phyloP scores from a whole-genome alignment of 2,888 invertebrate species.

The Branchipolynoe longqiensis region DNA sequence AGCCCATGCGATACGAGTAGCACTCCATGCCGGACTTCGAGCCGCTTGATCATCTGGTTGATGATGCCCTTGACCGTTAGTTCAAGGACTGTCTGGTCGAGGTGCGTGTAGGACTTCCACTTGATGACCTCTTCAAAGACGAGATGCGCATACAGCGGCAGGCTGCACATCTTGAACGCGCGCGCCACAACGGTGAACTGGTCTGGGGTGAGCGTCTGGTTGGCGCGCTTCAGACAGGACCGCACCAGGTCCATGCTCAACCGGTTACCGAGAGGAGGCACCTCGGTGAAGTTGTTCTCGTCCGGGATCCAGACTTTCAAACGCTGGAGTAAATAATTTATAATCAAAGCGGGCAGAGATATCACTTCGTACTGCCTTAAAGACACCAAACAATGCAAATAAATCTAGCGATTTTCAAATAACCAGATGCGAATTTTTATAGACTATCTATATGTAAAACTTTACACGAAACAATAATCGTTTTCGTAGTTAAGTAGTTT shows the following conservation, averaged over 20 bases:
- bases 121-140: constrained; percentile 65
- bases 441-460: no score
- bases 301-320: constrained; percentile 19
- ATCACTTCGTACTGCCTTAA: no score
- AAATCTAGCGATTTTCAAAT: no score
- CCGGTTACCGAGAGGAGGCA: constrained; percentile 44
- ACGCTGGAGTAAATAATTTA: neutral
- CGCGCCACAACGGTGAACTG: constrained; percentile 57
- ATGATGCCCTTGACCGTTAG: constrained; percentile 61
- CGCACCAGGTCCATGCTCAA: constrained; percentile 55
- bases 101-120: constrained; percentile 67
- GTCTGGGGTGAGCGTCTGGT: constrained; percentile 40
- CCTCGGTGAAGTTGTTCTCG: constrained; percentile 47
- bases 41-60: constrained; percentile 61
- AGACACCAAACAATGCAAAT: no score
- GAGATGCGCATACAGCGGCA: constrained; percentile 66
- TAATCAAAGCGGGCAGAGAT: neutral
- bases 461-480: no score
- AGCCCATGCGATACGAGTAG: constrained; percentile 63
- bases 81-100: constrained; percentile 54
- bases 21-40: constrained; percentile 64
- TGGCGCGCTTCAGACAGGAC: constrained; percentile 34
- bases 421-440: no score
- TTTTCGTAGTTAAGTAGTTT: no score
- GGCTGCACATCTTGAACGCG: constrained; percentile 63